Conservation (phyloP, 2,888 invertebrate species). For the Brenthis hecate region DNA sequence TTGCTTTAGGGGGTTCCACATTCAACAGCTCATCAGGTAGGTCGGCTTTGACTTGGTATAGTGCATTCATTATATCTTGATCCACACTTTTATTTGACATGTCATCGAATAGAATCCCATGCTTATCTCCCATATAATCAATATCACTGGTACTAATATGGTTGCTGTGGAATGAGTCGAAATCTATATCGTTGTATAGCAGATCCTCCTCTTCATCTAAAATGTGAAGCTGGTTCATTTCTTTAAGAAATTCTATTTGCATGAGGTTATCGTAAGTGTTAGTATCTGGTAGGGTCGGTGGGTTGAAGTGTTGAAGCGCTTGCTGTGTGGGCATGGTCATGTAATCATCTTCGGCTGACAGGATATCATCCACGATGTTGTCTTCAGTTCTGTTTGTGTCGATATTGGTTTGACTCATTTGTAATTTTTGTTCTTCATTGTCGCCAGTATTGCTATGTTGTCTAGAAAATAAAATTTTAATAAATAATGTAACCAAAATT, state of each 20-base stretch:
- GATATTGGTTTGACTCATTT: conserved; percentile 37
- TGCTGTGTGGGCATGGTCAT: conserved; percentile 63
- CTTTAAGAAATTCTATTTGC: conserved; percentile 73
- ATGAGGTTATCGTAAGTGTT: conserved; percentile 59
- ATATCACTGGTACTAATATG: conserved; percentile 66
- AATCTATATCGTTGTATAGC: conserved; percentile 69
- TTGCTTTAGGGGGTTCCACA: conserved; percentile 41
- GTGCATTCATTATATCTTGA: conserved; percentile 68
- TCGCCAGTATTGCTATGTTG: conserved; percentile 53
- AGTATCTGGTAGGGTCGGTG: conserved; percentile 48
- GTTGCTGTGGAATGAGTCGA: conserved; percentile 68
- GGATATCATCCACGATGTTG: conserved; percentile 73
- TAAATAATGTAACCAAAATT: neutral
- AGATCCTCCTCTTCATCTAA: conserved; percentile 64
- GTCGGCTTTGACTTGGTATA: conserved; percentile 62
- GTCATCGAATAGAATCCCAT: conserved; percentile 60
- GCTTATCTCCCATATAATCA: conserved; percentile 58
- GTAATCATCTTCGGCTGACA: conserved; percentile 74
- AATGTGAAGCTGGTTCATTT: conserved; percentile 71
- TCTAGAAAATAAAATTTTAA: conserved; percentile 38
- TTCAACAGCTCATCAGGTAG: conserved; percentile 65
- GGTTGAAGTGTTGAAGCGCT: conserved; percentile 50
- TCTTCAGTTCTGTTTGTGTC: conserved; percentile 62
- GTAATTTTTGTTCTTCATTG: conserved; percentile 38
- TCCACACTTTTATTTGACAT: conserved; percentile 61